A percentile compares a stretch with the other conserved stretches of the same genome.
Conservation (phyloP, 2,888 invertebrate genomes). For the Anaspis maculata region DNA sequence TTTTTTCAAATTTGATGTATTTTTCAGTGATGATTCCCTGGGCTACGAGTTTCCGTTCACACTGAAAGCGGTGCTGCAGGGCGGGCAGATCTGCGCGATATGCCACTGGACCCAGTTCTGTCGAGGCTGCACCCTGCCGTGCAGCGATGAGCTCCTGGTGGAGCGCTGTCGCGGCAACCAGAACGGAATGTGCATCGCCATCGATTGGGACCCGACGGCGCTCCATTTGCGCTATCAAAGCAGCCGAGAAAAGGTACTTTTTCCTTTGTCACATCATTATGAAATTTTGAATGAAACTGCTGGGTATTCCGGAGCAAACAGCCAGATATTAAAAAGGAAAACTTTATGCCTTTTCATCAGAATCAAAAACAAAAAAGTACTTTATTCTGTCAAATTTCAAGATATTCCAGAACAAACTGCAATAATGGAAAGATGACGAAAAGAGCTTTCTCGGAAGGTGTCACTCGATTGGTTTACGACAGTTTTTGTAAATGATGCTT, state of each 20-base stretch:
- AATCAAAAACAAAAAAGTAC: slow-evolving; percentile 5
- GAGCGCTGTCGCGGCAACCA: slow-evolving; percentile 31
- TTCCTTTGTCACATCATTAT: background rate
- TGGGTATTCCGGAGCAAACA: too few species aligned
- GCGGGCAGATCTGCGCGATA: slow-evolving; percentile 64
- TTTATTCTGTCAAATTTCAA: too few species aligned
- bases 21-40: slow-evolving; percentile 77
- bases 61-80: slow-evolving; percentile 67
- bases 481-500: too few species aligned
- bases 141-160: slow-evolving; percentile 49
- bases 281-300: slow-evolving; percentile 2
- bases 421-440: too few species aligned
- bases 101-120: slow-evolving; percentile 80
- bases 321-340: too few species aligned
- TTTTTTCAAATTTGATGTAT: slow-evolving; percentile 1
- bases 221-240: slow-evolving; percentile 68
- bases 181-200: slow-evolving; percentile 54
- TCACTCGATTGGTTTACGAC: too few species aligned
- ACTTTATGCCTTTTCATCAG: slow-evolving; percentile 1
- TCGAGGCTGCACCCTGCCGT: slow-evolving; percentile 75
- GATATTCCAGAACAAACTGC: too few species aligned
- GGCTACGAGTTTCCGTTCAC: slow-evolving; percentile 90
- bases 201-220: slow-evolving; percentile 94
- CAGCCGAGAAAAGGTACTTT: slow-evolving; percentile 34
- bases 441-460: too few species aligned